A percentile compares a stretch with the other conserved stretches of the same genome.
These are phyloP conservation scores for Lates calcarifer DNA, from an alignment of 2,113 vertebrate species.

Conservation along the genomic window DNA sequence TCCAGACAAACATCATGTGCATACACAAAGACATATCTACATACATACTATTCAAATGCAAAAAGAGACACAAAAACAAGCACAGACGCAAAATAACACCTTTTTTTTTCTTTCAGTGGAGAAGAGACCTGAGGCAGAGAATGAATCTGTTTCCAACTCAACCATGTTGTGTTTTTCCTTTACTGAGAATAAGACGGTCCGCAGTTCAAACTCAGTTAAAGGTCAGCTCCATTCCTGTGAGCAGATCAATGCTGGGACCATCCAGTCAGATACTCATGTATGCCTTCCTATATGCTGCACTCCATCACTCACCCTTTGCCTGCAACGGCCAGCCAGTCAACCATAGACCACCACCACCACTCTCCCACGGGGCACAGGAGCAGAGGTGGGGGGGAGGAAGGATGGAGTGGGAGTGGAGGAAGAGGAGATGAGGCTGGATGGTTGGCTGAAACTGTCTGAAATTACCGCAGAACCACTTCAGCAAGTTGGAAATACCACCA, in stretches of 20 bases:
- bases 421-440: conserved; percentile 68
- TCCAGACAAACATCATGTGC: conserved; percentile 30
- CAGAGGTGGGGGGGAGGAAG: conserved; percentile 38
- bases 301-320: conserved; percentile 36
- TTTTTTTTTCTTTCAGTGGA: too few relatives aligned
- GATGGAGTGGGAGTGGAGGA: conserved; percentile 46
- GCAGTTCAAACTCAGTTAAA: conserved; percentile 61
- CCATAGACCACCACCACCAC: conserved; percentile 62
- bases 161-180: conserved; percentile 26
- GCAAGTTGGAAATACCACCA: conserved; percentile 66
- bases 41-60: conserved; percentile 22
- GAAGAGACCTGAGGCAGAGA: conserved; percentile 16
- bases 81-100: background rate
- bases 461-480: conserved; percentile 63
- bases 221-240: conserved; percentile 62
- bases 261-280: conserved; percentile 56
- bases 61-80: background rate
- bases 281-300: conserved; percentile 24
- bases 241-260: conserved; percentile 70
- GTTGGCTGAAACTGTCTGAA: conserved; percentile 67
- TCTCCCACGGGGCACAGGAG: conserved; percentile 52
- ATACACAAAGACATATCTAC: conserved; percentile 33
- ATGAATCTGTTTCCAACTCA: background rate
- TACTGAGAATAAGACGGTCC: conserved; percentile 25
- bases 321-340: conserved; percentile 65